Evolutionary conservation across 2,888 invertebrate genomes (phyloP).

Genomic region (Amphipoea lucens): DNA sequence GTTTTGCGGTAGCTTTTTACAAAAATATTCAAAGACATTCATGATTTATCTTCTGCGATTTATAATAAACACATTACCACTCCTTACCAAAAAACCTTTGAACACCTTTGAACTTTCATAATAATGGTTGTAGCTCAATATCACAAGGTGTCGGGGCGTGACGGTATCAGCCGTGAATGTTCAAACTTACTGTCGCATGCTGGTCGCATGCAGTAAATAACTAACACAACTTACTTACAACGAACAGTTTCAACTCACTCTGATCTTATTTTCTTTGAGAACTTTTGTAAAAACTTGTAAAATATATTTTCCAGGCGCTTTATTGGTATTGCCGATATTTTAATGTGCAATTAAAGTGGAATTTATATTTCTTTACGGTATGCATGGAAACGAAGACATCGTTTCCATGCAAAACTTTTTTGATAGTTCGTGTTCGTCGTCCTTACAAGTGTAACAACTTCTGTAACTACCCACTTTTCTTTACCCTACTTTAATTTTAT

Average conservation of each 20-base stretch:
- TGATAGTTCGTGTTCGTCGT: slow-evolving; percentile 6
- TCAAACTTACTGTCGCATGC: slow-evolving; percentile 43
- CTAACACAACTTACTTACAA: slow-evolving; percentile 32
- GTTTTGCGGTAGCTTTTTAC: no score
- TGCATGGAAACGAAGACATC: not conserved
- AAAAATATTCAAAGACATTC: not conserved
- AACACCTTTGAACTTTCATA: slow-evolving; percentile 9
- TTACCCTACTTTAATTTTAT: not conserved
- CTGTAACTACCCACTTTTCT: not conserved
- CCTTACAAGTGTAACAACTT: not conserved
- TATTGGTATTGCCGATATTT: slow-evolving; percentile 27
- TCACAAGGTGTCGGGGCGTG: slow-evolving; percentile 19
- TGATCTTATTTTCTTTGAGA: slow-evolving; percentile 31
- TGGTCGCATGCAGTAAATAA: slow-evolving; percentile 48
- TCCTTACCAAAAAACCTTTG: not conserved
- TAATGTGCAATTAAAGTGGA: slow-evolving; percentile 24
- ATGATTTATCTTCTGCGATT: not conserved
- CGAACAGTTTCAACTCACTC: slow-evolving; percentile 35
- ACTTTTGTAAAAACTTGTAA: slow-evolving; percentile 34
- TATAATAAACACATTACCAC: no score
- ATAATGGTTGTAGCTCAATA: slow-evolving; percentile 14
- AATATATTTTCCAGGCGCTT: slow-evolving; percentile 29
- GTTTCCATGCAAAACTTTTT: not conserved
- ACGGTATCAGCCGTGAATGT: slow-evolving; percentile 31
- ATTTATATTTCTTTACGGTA: not conserved